phyloP scores from a whole-genome alignment of 2,113 vertebrate species.

The Heteronetta atricapilla region DNA sequence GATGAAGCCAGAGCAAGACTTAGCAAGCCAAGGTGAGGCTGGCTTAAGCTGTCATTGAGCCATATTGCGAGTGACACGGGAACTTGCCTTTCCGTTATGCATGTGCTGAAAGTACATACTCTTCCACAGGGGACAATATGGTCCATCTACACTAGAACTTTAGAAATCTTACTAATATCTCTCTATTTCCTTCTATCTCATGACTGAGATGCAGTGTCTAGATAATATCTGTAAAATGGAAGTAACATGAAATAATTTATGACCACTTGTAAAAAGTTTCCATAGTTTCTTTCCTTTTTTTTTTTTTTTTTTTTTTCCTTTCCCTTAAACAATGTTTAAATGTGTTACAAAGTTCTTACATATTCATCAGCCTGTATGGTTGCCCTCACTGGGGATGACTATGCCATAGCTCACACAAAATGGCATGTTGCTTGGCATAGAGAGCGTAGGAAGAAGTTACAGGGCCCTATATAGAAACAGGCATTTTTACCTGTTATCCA shows the following conservation, averaged over 20 bases:
- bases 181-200: neutral
- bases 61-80: neutral
- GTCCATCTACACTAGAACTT: neutral
- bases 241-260: neutral
- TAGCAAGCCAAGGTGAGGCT: neutral
- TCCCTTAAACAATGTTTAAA: neutral
- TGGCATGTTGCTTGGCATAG: rapidly evolving
- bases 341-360: neutral
- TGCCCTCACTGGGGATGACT: rapidly evolving
- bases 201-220: neutral
- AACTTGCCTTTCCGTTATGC: neutral
- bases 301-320: neutral
- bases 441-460: neutral
- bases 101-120: too few relatives aligned
- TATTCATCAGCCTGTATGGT: neutral
- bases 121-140: too few relatives aligned
- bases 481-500: neutral
- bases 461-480: neutral
- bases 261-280: neutral
- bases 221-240: neutral
- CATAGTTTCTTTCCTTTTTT: neutral
- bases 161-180: neutral
- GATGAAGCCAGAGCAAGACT: rapidly evolving
- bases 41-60: neutral
- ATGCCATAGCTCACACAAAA: neutral